Percentiles rank a stretch among this genome's conserved stretches.
These are phyloP conservation scores for Macrotis lagotis DNA, from an alignment of 2,113 vertebrate genomes.

Conservation along the genomic window DNA sequence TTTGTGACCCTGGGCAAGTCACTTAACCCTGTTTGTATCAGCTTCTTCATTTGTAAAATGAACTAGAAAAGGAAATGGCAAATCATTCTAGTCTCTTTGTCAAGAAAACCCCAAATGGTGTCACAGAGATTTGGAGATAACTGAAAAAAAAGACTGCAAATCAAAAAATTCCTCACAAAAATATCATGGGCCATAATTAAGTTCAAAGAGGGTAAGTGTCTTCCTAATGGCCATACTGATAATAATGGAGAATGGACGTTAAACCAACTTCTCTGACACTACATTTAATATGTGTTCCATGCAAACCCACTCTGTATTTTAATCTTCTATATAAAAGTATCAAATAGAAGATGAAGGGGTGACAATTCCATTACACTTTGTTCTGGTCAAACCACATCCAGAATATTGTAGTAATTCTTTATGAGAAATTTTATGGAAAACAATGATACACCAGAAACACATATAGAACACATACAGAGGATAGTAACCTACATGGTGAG, in stretches of 20 bases:
- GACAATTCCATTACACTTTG: neutral
- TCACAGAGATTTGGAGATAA: neutral
- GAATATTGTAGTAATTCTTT: neutral
- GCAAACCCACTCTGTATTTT: neutral
- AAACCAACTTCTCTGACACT: neutral
- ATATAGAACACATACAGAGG: neutral
- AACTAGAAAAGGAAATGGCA: neutral
- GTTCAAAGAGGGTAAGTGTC: neutral
- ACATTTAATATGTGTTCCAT: neutral
- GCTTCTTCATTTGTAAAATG: neutral
- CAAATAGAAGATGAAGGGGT: neutral
- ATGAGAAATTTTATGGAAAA: neutral
- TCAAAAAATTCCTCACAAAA: neutral
- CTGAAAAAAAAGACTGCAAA: neutral
- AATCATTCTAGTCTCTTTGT: neutral
- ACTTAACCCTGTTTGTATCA: neutral
- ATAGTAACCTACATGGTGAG: neutral
- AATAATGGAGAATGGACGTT: neutral
- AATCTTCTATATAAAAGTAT: neutral
- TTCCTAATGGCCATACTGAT: neutral
- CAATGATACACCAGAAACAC: neutral
- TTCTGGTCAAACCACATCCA: neutral
- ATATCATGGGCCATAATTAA: neutral
- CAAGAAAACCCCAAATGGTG: neutral
- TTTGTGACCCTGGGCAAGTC: neutral